Conservation (phyloP, 2,888 invertebrate genomes). For the Hydrotaea cyrtoneurina region DNA sequence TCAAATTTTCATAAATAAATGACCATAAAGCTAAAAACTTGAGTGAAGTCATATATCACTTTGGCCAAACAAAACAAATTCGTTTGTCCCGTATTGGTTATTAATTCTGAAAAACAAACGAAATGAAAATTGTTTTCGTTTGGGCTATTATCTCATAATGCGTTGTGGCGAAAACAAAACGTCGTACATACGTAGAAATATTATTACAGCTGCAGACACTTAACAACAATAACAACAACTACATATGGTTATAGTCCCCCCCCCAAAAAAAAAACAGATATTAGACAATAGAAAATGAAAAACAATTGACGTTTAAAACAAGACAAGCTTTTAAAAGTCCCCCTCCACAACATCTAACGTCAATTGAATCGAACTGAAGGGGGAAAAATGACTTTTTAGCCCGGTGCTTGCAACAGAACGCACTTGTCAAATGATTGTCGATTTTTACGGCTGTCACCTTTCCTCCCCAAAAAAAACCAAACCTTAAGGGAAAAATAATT, state of each 20-base stretch:
- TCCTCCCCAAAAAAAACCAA: not conserved
- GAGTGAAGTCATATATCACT: conserved; percentile 16
- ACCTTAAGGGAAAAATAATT: conserved; percentile 57
- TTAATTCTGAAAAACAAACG: not conserved
- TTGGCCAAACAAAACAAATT: not conserved
- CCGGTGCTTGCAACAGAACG: conserved; percentile 18
- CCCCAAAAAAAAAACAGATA: too few relatives aligned
- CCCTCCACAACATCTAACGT: not conserved
- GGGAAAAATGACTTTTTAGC: not conserved
- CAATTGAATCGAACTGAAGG: not conserved
- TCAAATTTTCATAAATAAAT: not conserved
- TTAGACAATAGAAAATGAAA: not conserved
- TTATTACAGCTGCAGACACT: conserved; percentile 50
- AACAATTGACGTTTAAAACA: conserved; percentile 11
- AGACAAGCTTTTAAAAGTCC: too few relatives aligned
- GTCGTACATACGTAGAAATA: not conserved
- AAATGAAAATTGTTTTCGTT: conserved; percentile 8
- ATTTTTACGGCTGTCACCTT: conserved; percentile 41
- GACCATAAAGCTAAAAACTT: not conserved
- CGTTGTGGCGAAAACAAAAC: conserved; percentile 1
- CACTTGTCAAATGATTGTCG: conserved; percentile 45
- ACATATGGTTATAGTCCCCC: not conserved
- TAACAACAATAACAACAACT: conserved; percentile 2
- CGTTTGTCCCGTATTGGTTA: conserved; percentile 10
- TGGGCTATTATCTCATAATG: conserved; percentile 21